Evolutionary conservation across 1,140 invertebrate species (phyloP).

Genomic region (Drosophila sp.): DNA sequence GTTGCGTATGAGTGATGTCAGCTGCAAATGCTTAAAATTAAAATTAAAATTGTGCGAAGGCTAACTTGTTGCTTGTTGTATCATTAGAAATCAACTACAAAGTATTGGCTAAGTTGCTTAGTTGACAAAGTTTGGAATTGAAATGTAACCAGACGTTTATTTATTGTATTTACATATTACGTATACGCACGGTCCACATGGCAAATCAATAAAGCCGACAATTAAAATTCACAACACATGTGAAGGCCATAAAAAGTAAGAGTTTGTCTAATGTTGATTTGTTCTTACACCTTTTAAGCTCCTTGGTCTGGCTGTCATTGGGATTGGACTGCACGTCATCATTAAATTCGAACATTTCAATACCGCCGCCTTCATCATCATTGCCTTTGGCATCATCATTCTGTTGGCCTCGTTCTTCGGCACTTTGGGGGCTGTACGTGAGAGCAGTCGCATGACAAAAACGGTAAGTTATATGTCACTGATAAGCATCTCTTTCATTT

Average conservation of each 20-base stretch:
- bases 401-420: slow-evolving; percentile 60
- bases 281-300: slow-evolving; percentile 50
- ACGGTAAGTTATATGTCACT: slow-evolving; percentile 43
- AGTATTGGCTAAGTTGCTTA: neutral
- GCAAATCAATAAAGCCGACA: slow-evolving; percentile 15
- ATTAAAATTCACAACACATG: slow-evolving; percentile 11
- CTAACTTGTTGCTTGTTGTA: slow-evolving; percentile 9
- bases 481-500: neutral
- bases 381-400: slow-evolving; percentile 62
- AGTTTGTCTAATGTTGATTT: slow-evolving; percentile 6
- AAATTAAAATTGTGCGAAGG: slow-evolving; percentile 35
- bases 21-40: neutral
- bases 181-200: slow-evolving; percentile 15
- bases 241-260: neutral
- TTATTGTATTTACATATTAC: slow-evolving; percentile 46
- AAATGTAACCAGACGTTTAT: neutral
- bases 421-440: slow-evolving; percentile 65
- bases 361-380: slow-evolving; percentile 64
- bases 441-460: slow-evolving; percentile 71
- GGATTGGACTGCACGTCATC: slow-evolving; percentile 65
- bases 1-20: slow-evolving; percentile 57
- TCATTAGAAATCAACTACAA: slow-evolving; percentile 1
- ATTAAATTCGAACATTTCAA: slow-evolving; percentile 72
- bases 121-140: neutral
- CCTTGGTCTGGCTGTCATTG: slow-evolving; percentile 60